Conservation (phyloP, 2,113 vertebrate genomes). For the Platysternon megacephalum region DNA sequence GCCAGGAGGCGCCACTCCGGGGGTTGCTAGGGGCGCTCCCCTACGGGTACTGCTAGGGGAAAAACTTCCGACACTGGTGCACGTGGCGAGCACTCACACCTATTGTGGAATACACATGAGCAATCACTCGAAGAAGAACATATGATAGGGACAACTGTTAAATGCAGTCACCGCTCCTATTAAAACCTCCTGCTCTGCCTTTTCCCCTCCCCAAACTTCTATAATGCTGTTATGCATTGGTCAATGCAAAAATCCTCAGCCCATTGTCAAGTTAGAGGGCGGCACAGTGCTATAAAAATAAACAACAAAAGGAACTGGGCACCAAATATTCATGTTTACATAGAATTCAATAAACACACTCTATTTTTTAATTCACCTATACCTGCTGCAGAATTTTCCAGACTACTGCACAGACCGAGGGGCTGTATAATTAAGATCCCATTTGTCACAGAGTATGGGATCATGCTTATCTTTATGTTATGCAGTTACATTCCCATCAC, state of each 20-base stretch:
- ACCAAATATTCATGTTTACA: slow-evolving; percentile 58
- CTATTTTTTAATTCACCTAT: slow-evolving; percentile 59
- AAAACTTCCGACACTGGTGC: no score
- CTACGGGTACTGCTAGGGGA: no score
- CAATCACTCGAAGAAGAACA: neutral
- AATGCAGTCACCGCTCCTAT: neutral
- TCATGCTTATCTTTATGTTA: neutral
- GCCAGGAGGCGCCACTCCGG: no score
- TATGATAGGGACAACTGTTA: slow-evolving; percentile 73
- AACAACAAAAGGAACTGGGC: slow-evolving; percentile 50
- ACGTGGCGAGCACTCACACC: no score
- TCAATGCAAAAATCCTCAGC: slow-evolving; percentile 28
- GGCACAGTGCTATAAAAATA: slow-evolving; percentile 33
- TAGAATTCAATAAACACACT: slow-evolving; percentile 45
- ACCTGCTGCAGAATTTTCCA: slow-evolving; percentile 53
- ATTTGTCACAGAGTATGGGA: slow-evolving; percentile 10
- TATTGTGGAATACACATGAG: no score
- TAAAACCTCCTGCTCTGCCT: neutral
- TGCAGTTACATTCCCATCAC: neutral
- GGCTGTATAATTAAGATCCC: slow-evolving; percentile 12
- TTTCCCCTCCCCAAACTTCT: neutral
- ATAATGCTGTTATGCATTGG: neutral
- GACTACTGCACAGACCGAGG: slow-evolving; percentile 17
- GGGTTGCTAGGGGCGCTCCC: no score
- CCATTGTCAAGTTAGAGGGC: slow-evolving; percentile 7